These are phyloP conservation scores for Pantherophis alleghaniensis DNA, from an alignment of 2,797 vertebrate genomes.

Conservation along the genomic window DNA sequence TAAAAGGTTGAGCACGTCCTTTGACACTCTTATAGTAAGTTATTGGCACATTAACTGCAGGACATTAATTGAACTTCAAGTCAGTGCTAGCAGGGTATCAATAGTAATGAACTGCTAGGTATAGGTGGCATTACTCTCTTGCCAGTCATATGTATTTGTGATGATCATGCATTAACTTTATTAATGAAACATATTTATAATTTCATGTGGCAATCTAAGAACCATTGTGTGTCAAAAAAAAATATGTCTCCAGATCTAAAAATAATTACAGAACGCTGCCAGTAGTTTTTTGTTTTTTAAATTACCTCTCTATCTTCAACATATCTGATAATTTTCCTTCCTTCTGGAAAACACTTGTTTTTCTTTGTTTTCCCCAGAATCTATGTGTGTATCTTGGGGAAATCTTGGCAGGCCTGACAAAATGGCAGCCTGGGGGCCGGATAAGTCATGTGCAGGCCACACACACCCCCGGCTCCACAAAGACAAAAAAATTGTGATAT, in stretches of 20 bases:
- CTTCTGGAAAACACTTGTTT: neutral
- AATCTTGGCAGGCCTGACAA: neutral
- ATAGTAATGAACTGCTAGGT: neutral
- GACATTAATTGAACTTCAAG: neutral
- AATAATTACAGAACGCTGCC: neutral
- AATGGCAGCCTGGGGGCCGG: too few species aligned
- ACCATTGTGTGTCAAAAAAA: neutral
- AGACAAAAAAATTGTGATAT: too few species aligned
- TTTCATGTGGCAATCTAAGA: neutral
- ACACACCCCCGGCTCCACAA: too few species aligned
- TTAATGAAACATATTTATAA: neutral
- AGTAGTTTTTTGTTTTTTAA: neutral
- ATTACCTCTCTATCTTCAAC: neutral
- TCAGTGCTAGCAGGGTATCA: neutral
- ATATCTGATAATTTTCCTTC: neutral
- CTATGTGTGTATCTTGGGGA: neutral
- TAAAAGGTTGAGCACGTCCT: neutral
- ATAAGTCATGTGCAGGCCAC: too few species aligned
- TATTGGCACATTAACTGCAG: neutral
- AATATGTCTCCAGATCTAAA: neutral
- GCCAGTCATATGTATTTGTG: neutral
- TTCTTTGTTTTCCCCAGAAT: neutral
- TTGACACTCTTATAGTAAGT: neutral
- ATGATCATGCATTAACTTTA: neutral
- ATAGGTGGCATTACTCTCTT: neutral